Evolutionary conservation across 2,888 invertebrate genomes (phyloP), one percentile per base, ranked within the genome.

Genomic region (Cyrtodaria siliqua): DNA sequence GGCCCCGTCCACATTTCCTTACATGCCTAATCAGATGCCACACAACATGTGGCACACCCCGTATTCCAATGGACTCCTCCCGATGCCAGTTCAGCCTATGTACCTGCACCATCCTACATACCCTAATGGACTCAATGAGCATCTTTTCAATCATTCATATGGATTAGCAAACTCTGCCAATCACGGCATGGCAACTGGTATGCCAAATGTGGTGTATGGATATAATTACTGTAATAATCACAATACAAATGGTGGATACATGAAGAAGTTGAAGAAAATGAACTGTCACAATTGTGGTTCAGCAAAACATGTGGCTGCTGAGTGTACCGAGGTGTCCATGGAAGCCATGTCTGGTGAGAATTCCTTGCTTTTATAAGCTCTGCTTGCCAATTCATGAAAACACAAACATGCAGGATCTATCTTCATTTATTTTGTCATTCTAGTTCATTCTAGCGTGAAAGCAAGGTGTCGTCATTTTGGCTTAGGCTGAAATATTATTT

Each of bases 241-340:
- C 16, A 42, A 40, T 16, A 38, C 62, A n/a, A 42, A 24, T 50
- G 59, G 50, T 2, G 68, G 69, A 27, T 69, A 70, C 29, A 59
- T 52, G 23, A 61, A 74, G 26, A 78, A 77, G 62, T 60, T 77
- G 24, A 77, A 78, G 59, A 79, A 70, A 59, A 44, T 69, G 8
- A 83, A 96, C 50, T 98, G 98, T 93, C 98, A 96, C 94, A 98
- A 98, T 93, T 98, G 98, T 94, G 98, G 98, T 75, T 96, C 96
- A 63, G 95, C 95, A 67, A 96, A 95, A 61, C 98, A 98, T 93
- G 94, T 95, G 60, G 97, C 97, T 26, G 94, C 95, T 87, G 98
- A 98, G 86, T 98, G 98, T 93, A 96, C 96, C 91, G 97, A 97
- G 92, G 96, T 96, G 81, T 97, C 97, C 68, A 97, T 98, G 95